A percentile compares a stretch with the other conserved stretches of the same genome.
Conservation (phyloP, 2,888 invertebrate genomes). For the Philereme transversata region DNA sequence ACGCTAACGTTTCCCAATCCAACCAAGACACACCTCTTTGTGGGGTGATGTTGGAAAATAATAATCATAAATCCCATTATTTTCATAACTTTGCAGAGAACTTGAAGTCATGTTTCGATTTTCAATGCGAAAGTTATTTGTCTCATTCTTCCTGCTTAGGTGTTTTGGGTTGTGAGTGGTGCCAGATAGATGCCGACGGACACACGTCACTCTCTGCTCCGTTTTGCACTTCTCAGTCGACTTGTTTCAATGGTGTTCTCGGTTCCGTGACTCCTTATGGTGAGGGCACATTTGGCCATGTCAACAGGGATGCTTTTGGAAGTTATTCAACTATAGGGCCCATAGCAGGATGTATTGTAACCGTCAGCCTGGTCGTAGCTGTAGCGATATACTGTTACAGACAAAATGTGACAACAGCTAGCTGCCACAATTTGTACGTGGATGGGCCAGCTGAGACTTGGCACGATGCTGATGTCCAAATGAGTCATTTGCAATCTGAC, state of each 20-base stretch:
- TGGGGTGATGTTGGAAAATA: slow-evolving; percentile 75
- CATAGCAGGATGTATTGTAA: slow-evolving; percentile 93
- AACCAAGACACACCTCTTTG: slow-evolving; percentile 70
- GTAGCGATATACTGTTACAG: slow-evolving; percentile 94
- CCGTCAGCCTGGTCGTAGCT: slow-evolving; percentile 91
- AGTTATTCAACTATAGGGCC: slow-evolving; percentile 92
- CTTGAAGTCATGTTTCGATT: slow-evolving; percentile 86
- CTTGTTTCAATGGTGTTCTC: slow-evolving; percentile 94
- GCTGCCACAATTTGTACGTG: slow-evolving; percentile 79
- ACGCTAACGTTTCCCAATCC: slow-evolving; percentile 58
- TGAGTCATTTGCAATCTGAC: slow-evolving; percentile 89
- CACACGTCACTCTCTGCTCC: slow-evolving; percentile 86
- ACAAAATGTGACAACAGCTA: slow-evolving; percentile 83
- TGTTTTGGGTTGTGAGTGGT: slow-evolving; percentile 96
- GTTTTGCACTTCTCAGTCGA: slow-evolving; percentile 91
- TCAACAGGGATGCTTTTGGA: slow-evolving; percentile 73
- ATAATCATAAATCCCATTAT: slow-evolving; percentile 78
- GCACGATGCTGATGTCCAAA: slow-evolving; percentile 85
- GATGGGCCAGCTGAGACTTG: slow-evolving; percentile 80
- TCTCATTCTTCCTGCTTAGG: slow-evolving; percentile 88
- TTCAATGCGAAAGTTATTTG: slow-evolving; percentile 87
- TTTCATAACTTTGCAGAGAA: slow-evolving; percentile 79
- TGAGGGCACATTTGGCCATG: slow-evolving; percentile 85
- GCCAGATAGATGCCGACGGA: slow-evolving; percentile 91
- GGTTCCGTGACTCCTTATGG: slow-evolving; percentile 93